Conservation (phyloP, 2,797 vertebrate genomes). For the Podarcis lilfordi region DNA sequence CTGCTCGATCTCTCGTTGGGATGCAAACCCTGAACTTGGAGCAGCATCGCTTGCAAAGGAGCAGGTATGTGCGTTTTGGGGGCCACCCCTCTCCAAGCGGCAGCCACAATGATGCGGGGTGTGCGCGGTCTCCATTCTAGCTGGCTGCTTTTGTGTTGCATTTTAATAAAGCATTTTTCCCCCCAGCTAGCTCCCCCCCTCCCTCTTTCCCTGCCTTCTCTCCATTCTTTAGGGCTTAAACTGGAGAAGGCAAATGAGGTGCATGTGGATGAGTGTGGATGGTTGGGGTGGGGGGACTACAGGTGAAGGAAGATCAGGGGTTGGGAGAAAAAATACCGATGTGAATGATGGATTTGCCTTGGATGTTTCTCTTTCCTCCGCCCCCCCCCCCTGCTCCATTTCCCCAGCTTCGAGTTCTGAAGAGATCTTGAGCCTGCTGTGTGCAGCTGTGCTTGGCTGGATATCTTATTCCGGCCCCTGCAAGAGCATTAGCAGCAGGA, state of each 20-base stretch:
- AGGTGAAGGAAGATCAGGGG: neutral
- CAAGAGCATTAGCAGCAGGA: slow-evolving; percentile 17
- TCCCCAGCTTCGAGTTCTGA: slow-evolving; percentile 20
- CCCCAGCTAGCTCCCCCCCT: neutral
- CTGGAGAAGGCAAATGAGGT: neutral
- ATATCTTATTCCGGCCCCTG: slow-evolving; percentile 35
- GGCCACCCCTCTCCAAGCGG: neutral
- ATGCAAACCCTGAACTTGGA: slow-evolving; percentile 33
- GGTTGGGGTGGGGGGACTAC: neutral
- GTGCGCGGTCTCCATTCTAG: neutral
- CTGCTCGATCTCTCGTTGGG: slow-evolving; percentile 13
- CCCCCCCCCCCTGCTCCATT: too few relatives aligned
- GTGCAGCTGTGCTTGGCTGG: slow-evolving; percentile 23
- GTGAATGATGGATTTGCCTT: slow-evolving; percentile 19
- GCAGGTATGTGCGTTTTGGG: slow-evolving; percentile 7
- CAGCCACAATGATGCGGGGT: neutral
- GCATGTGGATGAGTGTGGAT: neutral
- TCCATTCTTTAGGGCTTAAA: neutral
- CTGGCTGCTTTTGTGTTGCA: neutral
- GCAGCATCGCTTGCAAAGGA: neutral
- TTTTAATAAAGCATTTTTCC: neutral
- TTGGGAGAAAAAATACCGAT: neutral
- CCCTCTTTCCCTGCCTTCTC: neutral
- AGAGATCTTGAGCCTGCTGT: slow-evolving; percentile 44
- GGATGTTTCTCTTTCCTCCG: neutral